Evolutionary conservation across 2,797 vertebrate species (phyloP), one percentile per base, ranked within the genome.

Genomic region (Staurois parvus): DNA sequence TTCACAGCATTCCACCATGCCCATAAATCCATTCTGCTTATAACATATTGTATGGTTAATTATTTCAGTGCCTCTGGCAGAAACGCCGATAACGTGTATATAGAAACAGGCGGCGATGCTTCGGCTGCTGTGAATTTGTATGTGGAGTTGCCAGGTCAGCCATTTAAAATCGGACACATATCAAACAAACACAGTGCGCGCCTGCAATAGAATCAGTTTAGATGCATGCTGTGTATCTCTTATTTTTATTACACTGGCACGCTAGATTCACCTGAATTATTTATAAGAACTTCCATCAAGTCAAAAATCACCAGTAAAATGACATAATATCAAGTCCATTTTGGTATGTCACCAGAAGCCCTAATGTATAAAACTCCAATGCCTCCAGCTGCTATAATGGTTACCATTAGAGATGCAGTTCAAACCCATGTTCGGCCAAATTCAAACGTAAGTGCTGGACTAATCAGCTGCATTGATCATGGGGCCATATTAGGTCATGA

Each of bases 21-120:
- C 32, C 6, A 84, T 59, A 70, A 76, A 84, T 84, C 81, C 34
- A 30, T 64, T 40, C 62, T 70, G n/a, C 64, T 59, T 76, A 15
- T 30, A 72, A 42, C 52, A 72, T 30, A 81, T 62, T 26, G 24
- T 67, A 77, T 84, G 64, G 74, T 59, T 77, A 40, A 84, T 76
- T 30, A 24, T 72, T 21, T 56, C 66, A 84, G 24, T 70, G 64
- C 74, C 73, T 69, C 30, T 68, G 48, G 67, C 66, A 37, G 32
- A 15, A 73, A 72, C 34, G 6, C 40, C 21, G 29, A 72, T 42
- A 62, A 64, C 10, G 59, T 29, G 59, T 42, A 37, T 73, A 73
- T 72, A 81, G n/a, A n/a, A 81, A 72, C 68, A 62, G 79, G 48
- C n/a, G 1, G 8, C 26, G 69, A 40, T 24, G 79, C 69, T 62